phyloP scores from a whole-genome alignment of 2,797 vertebrate genomes.

The Sebastes steindachneri region DNA sequence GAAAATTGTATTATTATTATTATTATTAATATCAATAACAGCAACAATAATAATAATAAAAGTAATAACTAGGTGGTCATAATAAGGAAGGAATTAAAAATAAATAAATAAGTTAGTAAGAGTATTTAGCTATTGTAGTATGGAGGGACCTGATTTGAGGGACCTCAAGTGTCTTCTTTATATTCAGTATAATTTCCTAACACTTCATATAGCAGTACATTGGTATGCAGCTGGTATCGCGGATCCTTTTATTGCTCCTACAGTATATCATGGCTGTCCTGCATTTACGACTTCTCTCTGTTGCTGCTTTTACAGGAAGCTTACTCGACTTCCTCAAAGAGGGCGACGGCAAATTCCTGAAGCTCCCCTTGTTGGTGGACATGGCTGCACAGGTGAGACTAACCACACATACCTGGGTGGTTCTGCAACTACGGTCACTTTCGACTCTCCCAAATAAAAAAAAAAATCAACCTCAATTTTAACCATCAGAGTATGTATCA shows the following conservation, averaged over 20 bases:
- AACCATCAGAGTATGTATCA: too few species aligned
- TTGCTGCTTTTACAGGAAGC: constrained; percentile 84
- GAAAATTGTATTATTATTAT: too few species aligned
- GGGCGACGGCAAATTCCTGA: constrained; percentile 94
- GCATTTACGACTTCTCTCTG: constrained; percentile 19
- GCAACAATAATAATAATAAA: too few species aligned
- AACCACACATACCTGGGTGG: neutral
- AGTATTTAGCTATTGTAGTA: too few species aligned
- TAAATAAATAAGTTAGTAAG: too few species aligned
- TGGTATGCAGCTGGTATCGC: neutral
- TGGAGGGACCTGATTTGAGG: fast-evolving
- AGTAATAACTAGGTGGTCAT: too few species aligned
- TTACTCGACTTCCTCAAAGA: constrained; percentile 96
- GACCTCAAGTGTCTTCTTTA: neutral
- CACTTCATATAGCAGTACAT: neutral
- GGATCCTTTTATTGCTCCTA: neutral
- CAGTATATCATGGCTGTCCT: constrained; percentile 1
- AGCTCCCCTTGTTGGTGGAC: constrained; percentile 93
- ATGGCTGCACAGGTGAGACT: constrained; percentile 94
- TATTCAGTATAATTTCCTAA: constrained; percentile 23
- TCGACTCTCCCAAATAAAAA: too few species aligned
- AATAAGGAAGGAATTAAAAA: too few species aligned
- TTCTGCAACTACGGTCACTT: too few species aligned
- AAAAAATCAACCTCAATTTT: too few species aligned
- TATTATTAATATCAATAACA: too few species aligned